Evolutionary conservation across 2,797 vertebrate species (phyloP).

Genomic region (Pteronotus mesoamericanus): DNA sequence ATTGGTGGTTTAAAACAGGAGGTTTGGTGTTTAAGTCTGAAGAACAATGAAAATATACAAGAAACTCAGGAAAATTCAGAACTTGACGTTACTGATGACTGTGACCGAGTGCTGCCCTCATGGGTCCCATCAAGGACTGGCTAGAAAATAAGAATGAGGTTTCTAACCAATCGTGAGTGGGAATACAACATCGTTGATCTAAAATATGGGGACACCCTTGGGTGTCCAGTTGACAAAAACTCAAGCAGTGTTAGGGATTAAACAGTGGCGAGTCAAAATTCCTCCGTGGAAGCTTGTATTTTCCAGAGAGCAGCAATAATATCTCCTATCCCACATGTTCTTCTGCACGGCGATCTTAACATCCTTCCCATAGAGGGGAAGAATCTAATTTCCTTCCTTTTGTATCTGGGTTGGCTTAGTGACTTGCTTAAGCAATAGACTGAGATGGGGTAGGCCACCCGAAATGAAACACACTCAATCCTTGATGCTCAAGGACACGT

Average conservation of each 20-base stretch:
- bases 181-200: neutral
- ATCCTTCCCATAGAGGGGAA: neutral
- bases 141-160: neutral
- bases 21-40: neutral
- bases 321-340: neutral
- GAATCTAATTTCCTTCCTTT: neutral
- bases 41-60: conserved; percentile 14
- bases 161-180: neutral
- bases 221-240: neutral
- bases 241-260: neutral
- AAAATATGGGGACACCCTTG: neutral
- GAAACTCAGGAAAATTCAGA: neutral
- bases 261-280: neutral
- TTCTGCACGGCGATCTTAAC: neutral
- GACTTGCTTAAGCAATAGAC: neutral
- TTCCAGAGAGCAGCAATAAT: neutral
- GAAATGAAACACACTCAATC: neutral
- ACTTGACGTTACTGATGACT: neutral
- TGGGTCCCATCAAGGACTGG: neutral
- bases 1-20: conserved; percentile 9
- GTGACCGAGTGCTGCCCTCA: neutral
- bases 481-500: neutral
- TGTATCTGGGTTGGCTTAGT: neutral
- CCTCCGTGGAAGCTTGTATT: neutral
- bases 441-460: neutral